These are phyloP conservation scores for Cuculus canorus DNA, from an alignment of 2,797 vertebrate species.

Conservation along the genomic window DNA sequence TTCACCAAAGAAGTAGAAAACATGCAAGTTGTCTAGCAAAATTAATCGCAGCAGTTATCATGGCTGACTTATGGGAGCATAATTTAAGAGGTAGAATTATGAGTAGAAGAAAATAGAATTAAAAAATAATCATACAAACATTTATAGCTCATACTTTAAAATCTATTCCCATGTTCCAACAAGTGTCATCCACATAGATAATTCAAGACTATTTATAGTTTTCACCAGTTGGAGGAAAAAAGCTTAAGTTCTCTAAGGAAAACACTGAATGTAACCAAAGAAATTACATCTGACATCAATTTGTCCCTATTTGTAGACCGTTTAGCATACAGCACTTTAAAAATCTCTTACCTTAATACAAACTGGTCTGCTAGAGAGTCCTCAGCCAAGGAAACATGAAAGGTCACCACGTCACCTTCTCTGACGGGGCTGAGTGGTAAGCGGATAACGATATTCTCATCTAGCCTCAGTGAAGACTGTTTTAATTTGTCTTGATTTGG, in stretches of 20 bases:
- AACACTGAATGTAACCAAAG: not conserved
- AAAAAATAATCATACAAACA: not conserved
- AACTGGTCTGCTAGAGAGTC: constrained; percentile 86
- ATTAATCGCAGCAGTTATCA: not conserved
- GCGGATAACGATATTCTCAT: constrained; percentile 85
- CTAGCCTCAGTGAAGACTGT: constrained; percentile 84
- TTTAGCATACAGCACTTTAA: not conserved
- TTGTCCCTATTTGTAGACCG: not conserved
- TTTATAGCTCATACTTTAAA: constrained; percentile 9
- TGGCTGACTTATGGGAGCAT: not conserved
- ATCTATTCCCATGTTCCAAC: not conserved
- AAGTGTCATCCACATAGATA: not conserved
- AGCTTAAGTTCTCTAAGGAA: not conserved
- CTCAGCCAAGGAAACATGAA: constrained; percentile 85
- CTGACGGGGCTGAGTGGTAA: constrained; percentile 87
- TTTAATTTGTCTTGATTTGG: constrained; percentile 79
- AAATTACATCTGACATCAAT: not conserved
- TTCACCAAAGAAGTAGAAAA: not conserved
- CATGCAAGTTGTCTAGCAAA: not conserved
- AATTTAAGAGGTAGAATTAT: constrained; percentile 7
- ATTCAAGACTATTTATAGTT: not conserved
- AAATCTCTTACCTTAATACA: constrained; percentile 85
- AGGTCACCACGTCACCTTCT: constrained; percentile 88
- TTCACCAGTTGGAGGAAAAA: not conserved
- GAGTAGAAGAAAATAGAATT: not conserved